Evolutionary conservation across 2,113 vertebrate species (phyloP).

Genomic region (Hystrix brachyura): DNA sequence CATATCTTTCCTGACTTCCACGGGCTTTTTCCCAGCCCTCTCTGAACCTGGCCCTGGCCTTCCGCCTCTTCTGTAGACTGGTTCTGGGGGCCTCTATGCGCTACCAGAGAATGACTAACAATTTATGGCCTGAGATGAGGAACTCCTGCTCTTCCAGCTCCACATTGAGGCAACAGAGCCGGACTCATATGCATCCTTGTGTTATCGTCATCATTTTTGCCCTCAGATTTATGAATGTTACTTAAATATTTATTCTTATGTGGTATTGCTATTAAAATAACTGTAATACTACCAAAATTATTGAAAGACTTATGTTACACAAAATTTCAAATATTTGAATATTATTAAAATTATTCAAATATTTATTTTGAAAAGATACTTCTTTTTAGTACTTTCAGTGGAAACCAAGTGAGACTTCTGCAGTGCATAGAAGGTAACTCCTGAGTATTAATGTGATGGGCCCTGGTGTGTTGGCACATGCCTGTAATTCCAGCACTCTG

Average conservation of each 20-base stretch:
- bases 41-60: no score
- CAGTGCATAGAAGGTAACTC: background rate
- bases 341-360: background rate
- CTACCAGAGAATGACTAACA: background rate
- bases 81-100: background rate
- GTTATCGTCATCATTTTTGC: background rate
- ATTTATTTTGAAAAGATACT: background rate
- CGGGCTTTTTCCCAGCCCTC: fast-evolving
- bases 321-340: background rate
- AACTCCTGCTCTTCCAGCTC: background rate
- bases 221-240: background rate
- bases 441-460: background rate
- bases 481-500: background rate
- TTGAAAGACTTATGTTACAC: background rate
- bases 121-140: background rate
- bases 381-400: background rate
- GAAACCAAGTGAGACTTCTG: background rate
- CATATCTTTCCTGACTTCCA: no score
- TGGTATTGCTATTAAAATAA: background rate
- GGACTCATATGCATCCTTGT: background rate
- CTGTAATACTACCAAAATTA: background rate
- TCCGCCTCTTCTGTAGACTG: background rate
- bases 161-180: fast-evolving
- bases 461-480: no score
- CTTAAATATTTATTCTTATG: background rate